Evolutionary conservation across 2,888 invertebrate genomes (phyloP), one percentile per base, ranked within the genome.

Genomic region (Tolmerus cingulatus): DNA sequence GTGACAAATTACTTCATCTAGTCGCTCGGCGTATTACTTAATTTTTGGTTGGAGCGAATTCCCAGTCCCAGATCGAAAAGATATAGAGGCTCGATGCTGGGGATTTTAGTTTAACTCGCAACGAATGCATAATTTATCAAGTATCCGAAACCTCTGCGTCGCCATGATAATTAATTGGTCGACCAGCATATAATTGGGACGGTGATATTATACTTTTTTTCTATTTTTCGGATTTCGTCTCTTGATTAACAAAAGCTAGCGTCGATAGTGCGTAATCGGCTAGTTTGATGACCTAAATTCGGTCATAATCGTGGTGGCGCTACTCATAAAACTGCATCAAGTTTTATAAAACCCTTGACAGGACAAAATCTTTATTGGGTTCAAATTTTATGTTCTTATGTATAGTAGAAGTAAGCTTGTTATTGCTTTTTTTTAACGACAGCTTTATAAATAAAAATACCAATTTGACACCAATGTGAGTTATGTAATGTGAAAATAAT

Each of bases 101-200:
- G 43, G 43, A 16, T 66, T 66, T 66, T 9, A 27, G 27, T 66
- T 66, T 66, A 66, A 66, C 19, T 66, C 27, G 9, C 66, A 66
- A 23, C 40, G 78, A 37, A 78, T 78, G 81, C 81, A 81, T 81
- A 81, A 81, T 81, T 81, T 81, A 81, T 81, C 51, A 55, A 30
- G 55, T 81, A 55, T 34, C 81, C 51, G 19, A 76, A 76, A 37
- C 76, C 37, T 66, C 2, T 66, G 27, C 27, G 66, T 66, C 66
- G 66, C 66, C 66, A 27, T 66, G 27, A 12, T 66, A 66, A 66
- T 66, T 66, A 66, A 66, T 66, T 66, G 66, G 14, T 23, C 66
- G 66, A 23, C 12, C 66, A 66, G 66, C 66, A 66, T 66, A 66
- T 66, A 66, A 66, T 66, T 66, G 66, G 19, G 66, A 66, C 66